phyloP scores from a whole-genome alignment of 2,888 invertebrate species.

The Epinotia brunnichana region DNA sequence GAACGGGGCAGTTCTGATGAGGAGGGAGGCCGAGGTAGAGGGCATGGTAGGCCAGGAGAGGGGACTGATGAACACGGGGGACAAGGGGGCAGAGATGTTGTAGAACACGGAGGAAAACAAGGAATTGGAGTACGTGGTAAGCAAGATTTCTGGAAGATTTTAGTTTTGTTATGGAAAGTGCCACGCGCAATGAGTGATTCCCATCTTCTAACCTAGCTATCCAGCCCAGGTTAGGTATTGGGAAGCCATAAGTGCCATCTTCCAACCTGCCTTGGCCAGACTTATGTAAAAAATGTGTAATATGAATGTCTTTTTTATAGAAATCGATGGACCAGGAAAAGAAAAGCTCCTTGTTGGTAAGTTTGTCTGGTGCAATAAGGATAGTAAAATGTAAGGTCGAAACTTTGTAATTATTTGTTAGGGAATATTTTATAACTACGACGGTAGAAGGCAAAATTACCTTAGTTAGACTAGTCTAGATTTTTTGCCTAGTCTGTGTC shows the following conservation, averaged over 20 bases:
- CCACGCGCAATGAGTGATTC: too few relatives aligned
- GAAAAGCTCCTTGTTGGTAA: slow-evolving; percentile 64
- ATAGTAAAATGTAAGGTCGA: too few relatives aligned
- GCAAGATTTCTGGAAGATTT: not conserved
- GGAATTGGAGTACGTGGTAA: slow-evolving; percentile 25
- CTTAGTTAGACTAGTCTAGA: too few relatives aligned
- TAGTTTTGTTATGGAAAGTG: not conserved
- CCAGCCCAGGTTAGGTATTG: too few relatives aligned
- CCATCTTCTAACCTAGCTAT: too few relatives aligned
- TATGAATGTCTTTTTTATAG: slow-evolving; percentile 47
- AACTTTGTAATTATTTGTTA: too few relatives aligned
- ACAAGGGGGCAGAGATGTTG: slow-evolving; percentile 22
- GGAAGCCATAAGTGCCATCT: too few relatives aligned
- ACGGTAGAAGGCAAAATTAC: too few relatives aligned
- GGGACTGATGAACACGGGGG: slow-evolving; percentile 28
- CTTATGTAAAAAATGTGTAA: too few relatives aligned
- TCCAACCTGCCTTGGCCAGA: too few relatives aligned
- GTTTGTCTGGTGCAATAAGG: slow-evolving; percentile 13
- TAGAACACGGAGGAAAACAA: slow-evolving; percentile 7
- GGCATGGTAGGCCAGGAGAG: slow-evolving; percentile 40
- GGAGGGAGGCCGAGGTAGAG: slow-evolving; percentile 37
- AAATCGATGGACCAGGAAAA: slow-evolving; percentile 51
- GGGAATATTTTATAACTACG: too few relatives aligned
- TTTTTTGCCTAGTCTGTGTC: too few relatives aligned
- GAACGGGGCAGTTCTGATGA: slow-evolving; percentile 22